Conservation (phyloP, 1,140 invertebrate species). For the Pseudoatta argentina region DNA sequence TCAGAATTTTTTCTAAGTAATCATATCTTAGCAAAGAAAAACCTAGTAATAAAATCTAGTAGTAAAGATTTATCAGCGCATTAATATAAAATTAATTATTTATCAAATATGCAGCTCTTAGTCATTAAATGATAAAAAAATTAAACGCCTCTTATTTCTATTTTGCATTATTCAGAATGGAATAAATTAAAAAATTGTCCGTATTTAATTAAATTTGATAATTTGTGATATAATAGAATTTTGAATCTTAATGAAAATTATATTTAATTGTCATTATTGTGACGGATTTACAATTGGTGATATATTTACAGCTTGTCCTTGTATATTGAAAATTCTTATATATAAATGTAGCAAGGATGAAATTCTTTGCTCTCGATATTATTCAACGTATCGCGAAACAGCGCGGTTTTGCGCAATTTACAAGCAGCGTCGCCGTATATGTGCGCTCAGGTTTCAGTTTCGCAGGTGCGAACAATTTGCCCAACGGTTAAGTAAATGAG, state of each 20-base stretch:
- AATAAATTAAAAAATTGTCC: background rate
- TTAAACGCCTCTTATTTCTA: background rate
- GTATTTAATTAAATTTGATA: background rate
- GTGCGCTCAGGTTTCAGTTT: constrained; percentile 55
- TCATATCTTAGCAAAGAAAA: background rate
- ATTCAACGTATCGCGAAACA: constrained; percentile 39
- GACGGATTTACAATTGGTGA: background rate
- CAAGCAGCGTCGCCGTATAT: background rate
- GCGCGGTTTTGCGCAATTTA: constrained; percentile 46
- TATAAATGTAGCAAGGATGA: constrained; percentile 2
- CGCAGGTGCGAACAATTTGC: constrained; percentile 68
- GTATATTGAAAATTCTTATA: background rate
- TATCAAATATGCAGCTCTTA: background rate
- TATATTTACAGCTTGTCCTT: background rate
- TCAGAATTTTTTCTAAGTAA: background rate
- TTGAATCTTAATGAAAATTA: background rate
- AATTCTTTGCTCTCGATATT: constrained; percentile 14
- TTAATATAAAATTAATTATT: background rate
- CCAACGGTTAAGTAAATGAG: constrained; percentile 27
- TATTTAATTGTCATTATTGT: background rate
- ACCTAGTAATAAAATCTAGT: background rate
- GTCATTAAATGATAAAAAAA: background rate
- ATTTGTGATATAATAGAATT: background rate
- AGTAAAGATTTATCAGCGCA: background rate
- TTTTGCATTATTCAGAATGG: background rate